These are phyloP conservation scores for Silurus meridionalis DNA, from an alignment of 2,113 vertebrate species.

Conservation along the genomic window DNA sequence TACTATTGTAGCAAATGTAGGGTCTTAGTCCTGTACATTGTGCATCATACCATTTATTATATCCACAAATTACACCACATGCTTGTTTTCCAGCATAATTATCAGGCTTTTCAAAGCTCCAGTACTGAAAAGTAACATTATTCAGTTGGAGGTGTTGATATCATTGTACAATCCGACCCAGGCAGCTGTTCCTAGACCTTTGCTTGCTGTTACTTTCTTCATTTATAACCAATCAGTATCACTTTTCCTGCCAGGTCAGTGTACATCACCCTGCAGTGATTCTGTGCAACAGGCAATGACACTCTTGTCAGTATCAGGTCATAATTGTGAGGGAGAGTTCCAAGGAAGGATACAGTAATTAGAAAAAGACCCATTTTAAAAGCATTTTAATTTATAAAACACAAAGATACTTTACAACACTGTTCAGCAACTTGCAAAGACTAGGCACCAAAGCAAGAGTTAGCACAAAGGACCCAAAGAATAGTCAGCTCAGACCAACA, in stretches of 20 bases:
- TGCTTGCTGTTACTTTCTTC: neutral
- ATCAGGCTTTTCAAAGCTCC: neutral
- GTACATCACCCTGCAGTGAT: conserved; percentile 23
- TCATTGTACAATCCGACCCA: conserved; percentile 41
- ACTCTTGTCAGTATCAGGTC: neutral
- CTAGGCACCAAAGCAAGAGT: no score
- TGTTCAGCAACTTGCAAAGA: no score
- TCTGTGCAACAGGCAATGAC: neutral
- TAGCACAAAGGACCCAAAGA: no score
- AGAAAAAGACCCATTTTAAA: neutral
- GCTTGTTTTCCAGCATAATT: neutral
- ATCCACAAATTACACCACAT: neutral
- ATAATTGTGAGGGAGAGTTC: neutral
- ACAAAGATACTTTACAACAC: no score
- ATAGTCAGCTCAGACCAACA: no score
- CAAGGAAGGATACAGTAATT: neutral
- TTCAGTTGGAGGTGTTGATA: neutral
- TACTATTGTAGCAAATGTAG: no score
- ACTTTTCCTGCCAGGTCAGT: conserved; percentile 28
- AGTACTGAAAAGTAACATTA: neutral
- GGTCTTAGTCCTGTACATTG: neutral
- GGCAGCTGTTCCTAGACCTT: neutral
- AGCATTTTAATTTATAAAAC: no score
- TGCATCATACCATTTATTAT: conserved; percentile 20
- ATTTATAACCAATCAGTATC: neutral